Evolutionary conservation across 2,888 invertebrate species (phyloP), one percentile per base, ranked within the genome.

Genomic region (Scaptomyza parva): DNA sequence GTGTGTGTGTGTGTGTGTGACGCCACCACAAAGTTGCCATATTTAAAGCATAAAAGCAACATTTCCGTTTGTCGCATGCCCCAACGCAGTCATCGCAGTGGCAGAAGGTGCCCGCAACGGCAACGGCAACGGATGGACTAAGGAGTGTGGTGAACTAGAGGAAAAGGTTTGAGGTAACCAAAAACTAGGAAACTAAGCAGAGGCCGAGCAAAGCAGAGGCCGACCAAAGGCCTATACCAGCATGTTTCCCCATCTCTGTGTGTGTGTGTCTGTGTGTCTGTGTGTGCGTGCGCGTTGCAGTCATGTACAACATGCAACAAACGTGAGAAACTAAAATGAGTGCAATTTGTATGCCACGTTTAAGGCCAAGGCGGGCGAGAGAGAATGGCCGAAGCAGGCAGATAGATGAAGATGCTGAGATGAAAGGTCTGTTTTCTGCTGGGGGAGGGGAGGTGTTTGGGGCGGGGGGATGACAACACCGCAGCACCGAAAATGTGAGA

Each of bases 251-350:
- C n/a, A n/a, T n/a, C n/a, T n/a, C n/a, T n/a, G n/a, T n/a, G 40
- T 40, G 8, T 30, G 45, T 40, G 39, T 20, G 18, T 39, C 17
- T 39, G 39, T 39, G 18, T 40, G 62, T 48, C 53, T 67, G 63
- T 66, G 83, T 81, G 63, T 83, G 84, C 55, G 80, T 84, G 67
- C 81, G 78, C 78, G 83, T 86, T 88, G 88, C 86, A 86, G 88
- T 79, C 84, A 85, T 85, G 88, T 85, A 80, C 74, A 76, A 86
- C 80, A 78, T 76, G 77, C 78, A 76, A 78, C 79, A 82, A 85
- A 88, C 88, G 88, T 88, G 88, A 79, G 83, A 88, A 88, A 87
- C 80, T 83, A 73, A 88, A 89, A 89, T 83, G 88, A 89, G 88
- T 84, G 88, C 88, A 89, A 89, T 89, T 88, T 89, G 88, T 80